Evolutionary conservation across 2,888 invertebrate species (phyloP).

Genomic region (Leptinotarsa tumamoca): DNA sequence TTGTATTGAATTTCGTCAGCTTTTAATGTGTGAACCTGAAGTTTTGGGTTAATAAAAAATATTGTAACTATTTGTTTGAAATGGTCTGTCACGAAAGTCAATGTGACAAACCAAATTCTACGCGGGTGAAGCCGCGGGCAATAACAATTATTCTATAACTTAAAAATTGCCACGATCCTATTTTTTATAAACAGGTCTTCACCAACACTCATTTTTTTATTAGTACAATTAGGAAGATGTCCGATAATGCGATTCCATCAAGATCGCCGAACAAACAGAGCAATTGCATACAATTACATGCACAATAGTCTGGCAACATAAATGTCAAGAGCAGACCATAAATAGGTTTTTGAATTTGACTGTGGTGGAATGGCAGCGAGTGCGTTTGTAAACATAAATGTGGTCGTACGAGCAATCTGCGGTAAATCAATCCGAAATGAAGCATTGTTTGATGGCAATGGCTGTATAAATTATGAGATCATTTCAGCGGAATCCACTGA

Average conservation of each 20-base stretch:
- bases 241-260: conserved; percentile 28
- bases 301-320: conserved; percentile 47
- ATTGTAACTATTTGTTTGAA: no score
- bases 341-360: conserved; percentile 48
- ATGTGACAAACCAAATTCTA: no score
- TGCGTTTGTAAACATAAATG: conserved; percentile 49
- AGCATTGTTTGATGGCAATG: conserved; percentile 62
- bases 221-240: not conserved
- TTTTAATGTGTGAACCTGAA: no score
- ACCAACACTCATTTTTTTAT: no score
- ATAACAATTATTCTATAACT: no score
- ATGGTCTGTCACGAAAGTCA: no score
- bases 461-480: conserved; percentile 61
- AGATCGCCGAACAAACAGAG: conserved; percentile 44
- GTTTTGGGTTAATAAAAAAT: no score
- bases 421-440: conserved; percentile 65
- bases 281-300: conserved; percentile 48
- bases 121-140: no score
- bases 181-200: no score
- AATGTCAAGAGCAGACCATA: conserved; percentile 48
- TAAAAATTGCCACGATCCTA: no score
- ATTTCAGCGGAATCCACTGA: conserved; percentile 60
- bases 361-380: conserved; percentile 44
- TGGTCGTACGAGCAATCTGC: conserved; percentile 57
- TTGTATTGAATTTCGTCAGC: no score